Conservation (phyloP, 2,797 vertebrate genomes). For the Spizella passerina region DNA sequence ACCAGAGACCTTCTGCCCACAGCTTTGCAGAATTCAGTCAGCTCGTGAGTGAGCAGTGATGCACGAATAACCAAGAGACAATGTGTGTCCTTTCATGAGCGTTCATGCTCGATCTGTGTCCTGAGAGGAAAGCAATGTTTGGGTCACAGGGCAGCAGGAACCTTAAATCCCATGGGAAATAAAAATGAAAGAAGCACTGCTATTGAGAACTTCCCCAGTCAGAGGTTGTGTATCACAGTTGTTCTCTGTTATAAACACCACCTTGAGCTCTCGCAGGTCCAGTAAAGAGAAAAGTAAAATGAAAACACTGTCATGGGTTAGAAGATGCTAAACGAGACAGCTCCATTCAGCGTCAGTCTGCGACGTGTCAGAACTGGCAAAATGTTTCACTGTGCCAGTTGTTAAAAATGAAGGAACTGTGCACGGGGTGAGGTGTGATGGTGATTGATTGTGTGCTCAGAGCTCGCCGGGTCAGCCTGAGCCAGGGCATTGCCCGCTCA, state of each 20-base stretch:
- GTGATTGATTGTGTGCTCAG: not conserved
- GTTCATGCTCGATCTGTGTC: not conserved
- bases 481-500: not conserved
- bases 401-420: not conserved
- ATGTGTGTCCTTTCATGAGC: rapidly evolving
- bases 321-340: not conserved
- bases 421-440: not conserved
- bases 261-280: not conserved
- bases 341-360: not conserved
- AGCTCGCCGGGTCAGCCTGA: not conserved
- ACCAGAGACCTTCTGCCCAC: not conserved
- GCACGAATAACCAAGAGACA: not conserved
- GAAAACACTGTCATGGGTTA: not conserved
- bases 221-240: not conserved
- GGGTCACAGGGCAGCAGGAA: not conserved
- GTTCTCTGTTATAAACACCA: not conserved
- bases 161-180: not conserved
- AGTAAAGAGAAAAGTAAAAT: not conserved
- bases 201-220: not conserved
- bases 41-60: not conserved
- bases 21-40: not conserved
- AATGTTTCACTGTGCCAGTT: not conserved
- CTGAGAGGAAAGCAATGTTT: not conserved
- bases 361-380: not conserved
- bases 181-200: not conserved